Conservation (phyloP, 2,797 vertebrate genomes). For the Siniperca scherzeri region DNA sequence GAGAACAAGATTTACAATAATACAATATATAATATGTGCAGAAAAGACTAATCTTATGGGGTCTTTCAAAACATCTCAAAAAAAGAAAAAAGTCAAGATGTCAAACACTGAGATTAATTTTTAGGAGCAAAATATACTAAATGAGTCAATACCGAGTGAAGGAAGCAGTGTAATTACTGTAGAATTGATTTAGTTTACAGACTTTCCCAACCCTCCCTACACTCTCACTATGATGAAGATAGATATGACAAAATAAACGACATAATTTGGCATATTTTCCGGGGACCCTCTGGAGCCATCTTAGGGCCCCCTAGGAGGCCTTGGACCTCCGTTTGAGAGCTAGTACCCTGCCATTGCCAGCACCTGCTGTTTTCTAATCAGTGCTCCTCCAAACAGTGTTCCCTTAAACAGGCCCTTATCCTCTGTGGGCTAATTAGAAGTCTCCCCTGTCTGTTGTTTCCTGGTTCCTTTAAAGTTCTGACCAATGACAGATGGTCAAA, state of each 20-base stretch:
- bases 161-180: background rate
- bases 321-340: conserved; percentile 56
- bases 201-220: conserved; percentile 9
- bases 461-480: conserved; percentile 69
- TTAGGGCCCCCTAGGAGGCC: conserved; percentile 35
- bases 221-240: conserved; percentile 12
- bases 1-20: background rate
- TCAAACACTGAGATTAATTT: background rate
- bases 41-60: background rate
- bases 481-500: conserved; percentile 78
- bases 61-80: background rate
- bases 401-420: conserved; percentile 59
- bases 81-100: background rate
- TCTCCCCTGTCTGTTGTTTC: conserved; percentile 66
- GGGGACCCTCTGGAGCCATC: conserved; percentile 33
- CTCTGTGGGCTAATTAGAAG: conserved; percentile 80
- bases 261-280: conserved; percentile 62
- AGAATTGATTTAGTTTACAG: conserved; percentile 17
- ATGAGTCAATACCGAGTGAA: background rate
- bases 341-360: conserved; percentile 34
- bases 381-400: conserved; percentile 53
- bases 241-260: conserved; percentile 47
- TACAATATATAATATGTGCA: background rate
- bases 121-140: background rate
- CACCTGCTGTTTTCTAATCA: conserved; percentile 77